Conservation (phyloP, 1,140 invertebrate species). For the Kradibia gibbosae region DNA sequence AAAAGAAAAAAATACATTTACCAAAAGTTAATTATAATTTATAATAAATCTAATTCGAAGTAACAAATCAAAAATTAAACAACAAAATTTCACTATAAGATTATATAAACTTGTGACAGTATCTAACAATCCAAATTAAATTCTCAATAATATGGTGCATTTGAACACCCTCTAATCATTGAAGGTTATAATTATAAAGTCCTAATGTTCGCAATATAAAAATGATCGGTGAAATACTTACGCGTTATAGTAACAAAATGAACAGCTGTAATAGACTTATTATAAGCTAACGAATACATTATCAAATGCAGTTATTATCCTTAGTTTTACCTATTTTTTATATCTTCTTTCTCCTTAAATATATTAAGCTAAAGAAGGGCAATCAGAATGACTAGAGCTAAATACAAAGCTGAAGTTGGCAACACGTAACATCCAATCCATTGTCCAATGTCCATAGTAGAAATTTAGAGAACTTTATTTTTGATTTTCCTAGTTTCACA, state of each 20-base stretch:
- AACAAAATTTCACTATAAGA: no score
- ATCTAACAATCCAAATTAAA: not conserved
- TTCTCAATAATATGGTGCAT: not conserved
- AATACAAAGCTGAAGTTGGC: constrained; percentile 4
- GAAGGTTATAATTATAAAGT: constrained; percentile 34
- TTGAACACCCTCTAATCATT: not conserved
- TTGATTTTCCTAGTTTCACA: no score
- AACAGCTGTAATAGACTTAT: constrained; percentile 57
- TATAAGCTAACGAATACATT: constrained; percentile 65
- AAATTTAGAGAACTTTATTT: no score
- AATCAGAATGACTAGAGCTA: not conserved
- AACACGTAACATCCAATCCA: not conserved
- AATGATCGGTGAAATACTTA: constrained; percentile 57
- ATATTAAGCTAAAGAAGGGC: not conserved
- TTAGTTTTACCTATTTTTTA: constrained; percentile 24
- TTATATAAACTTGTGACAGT: not conserved
- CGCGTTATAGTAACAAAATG: constrained; percentile 58
- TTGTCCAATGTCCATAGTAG: no score
- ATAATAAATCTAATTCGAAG: no score
- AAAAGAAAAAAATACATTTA: no score
- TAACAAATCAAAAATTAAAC: no score
- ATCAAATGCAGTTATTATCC: not conserved
- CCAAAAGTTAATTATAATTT: no score
- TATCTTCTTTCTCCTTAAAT: not conserved
- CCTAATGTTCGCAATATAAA: constrained; percentile 46